phyloP scores from a whole-genome alignment of 1,140 invertebrate genomes.

The Aphaenogaster floridana region DNA sequence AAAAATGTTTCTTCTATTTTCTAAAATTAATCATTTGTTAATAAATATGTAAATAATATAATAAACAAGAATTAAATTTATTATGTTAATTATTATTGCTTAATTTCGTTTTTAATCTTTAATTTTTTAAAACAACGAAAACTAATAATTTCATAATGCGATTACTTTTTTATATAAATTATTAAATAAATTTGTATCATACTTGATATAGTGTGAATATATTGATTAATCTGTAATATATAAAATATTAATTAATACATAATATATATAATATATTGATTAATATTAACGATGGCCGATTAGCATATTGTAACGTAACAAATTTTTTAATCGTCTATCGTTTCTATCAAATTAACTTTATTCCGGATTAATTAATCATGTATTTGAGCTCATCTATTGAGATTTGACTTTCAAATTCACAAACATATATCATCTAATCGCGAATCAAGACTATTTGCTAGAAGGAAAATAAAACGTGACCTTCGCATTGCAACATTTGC shows the following conservation, averaged over 20 bases:
- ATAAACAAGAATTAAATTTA: neutral
- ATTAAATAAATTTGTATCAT: neutral
- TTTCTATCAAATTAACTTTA: constrained; percentile 1
- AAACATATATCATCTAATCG: neutral
- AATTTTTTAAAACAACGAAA: neutral
- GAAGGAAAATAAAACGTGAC: constrained; percentile 32
- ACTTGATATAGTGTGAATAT: neutral
- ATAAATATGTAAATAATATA: neutral
- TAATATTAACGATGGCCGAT: neutral
- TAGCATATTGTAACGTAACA: neutral
- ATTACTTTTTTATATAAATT: neutral
- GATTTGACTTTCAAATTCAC: neutral
- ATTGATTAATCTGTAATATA: neutral
- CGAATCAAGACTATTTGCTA: constrained; percentile 8
- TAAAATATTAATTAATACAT: neutral
- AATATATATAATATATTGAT: neutral
- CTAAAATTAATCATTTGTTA: neutral
- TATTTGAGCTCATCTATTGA: neutral
- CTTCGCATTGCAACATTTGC: constrained; percentile 34
- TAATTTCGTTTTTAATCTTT: neutral
- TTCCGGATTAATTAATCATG: neutral
- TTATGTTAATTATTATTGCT: neutral
- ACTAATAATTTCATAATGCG: neutral
- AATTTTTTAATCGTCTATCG: neutral
- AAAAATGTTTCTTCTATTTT: neutral